Evolutionary conservation across 1,140 invertebrate species (phyloP).

Genomic region (Papilio polytes): DNA sequence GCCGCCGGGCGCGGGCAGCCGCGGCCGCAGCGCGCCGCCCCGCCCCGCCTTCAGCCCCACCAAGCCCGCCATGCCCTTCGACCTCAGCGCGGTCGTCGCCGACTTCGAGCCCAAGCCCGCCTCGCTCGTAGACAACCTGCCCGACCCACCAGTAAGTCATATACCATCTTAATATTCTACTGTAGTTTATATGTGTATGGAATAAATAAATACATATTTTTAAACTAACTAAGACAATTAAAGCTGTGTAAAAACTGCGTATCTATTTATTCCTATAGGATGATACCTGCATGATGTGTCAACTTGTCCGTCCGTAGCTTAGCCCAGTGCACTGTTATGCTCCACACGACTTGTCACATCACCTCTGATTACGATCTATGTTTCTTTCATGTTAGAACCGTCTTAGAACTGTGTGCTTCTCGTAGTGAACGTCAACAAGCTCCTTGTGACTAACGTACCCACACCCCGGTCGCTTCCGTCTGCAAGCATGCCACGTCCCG

Average conservation of each 20-base stretch:
- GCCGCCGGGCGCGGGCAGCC: conserved; percentile 82
- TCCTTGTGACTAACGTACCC: background rate
- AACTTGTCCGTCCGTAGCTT: background rate
- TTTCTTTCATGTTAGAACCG: background rate
- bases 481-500: conserved; percentile 24
- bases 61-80: conserved; percentile 76
- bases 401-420: background rate
- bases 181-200: conserved; percentile 19
- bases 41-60: conserved; percentile 77
- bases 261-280: conserved; percentile 11
- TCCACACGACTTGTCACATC: background rate
- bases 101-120: conserved; percentile 67
- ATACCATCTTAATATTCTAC: background rate
- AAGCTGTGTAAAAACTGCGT: background rate
- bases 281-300: conserved; percentile 7
- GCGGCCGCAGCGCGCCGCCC: conserved; percentile 63
- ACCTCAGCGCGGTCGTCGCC: conserved; percentile 68
- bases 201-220: conserved; percentile 21
- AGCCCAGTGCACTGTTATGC: background rate
- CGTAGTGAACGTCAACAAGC: background rate
- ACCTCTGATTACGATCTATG: background rate
- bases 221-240: background rate
- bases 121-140: conserved; percentile 58
- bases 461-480: background rate
- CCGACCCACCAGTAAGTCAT: conserved; percentile 56